Base-by-base conservation (phyloP, 2,888 invertebrate genomes). In the Flexamia atlantica region DNA sequence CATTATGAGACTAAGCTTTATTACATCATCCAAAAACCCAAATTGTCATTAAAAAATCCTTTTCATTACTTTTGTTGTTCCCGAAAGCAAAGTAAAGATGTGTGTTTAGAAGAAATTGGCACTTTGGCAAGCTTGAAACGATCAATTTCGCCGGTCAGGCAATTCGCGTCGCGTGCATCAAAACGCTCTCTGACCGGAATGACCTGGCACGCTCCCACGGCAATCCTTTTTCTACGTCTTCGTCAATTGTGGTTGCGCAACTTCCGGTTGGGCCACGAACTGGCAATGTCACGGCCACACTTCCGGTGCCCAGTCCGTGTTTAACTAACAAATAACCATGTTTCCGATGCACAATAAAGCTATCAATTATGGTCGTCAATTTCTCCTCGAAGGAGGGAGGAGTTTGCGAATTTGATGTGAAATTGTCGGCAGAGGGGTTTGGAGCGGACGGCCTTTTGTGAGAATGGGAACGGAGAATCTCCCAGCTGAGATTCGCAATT, bases 211-310 rank as follows among this genome's bases (percentile, higher is more conserved):
- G 64, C 28, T 64, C 64, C 64, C 64, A 64, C 64, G 64, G 5
- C 53, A 53, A 53, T 53, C 53, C 53, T 46, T 17, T 17, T 46
- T 2, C 14, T 46, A 1, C 7, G 7, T 4, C 28, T 28, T 64
- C 64, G 3, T 14, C 64, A 25, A 64, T 28, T 28, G 64, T 9
- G 64, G 64, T 64, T 64, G 3, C 14, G 64, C 64, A 64, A 64
- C 64, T 64, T 64, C 64, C 64, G 64, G 64, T 64, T 64, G 10
- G 64, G 64, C 64, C 64, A 64, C 3, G 64, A 30, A 12, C 28
- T 28, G 64, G 28, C 64, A 64, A 64, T 12, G 64, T 64, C 64
- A 64, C 30, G 64, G 64, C 28, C 64, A 30, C 28, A 17, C 28
- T 64, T 64, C 64, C 64, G 64, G 64, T 64, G 14, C 10, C 0